Evolutionary conservation across 2,113 vertebrate genomes (phyloP), one percentile per base, ranked within the genome.

Genomic region (Dolichotis patagonum): DNA sequence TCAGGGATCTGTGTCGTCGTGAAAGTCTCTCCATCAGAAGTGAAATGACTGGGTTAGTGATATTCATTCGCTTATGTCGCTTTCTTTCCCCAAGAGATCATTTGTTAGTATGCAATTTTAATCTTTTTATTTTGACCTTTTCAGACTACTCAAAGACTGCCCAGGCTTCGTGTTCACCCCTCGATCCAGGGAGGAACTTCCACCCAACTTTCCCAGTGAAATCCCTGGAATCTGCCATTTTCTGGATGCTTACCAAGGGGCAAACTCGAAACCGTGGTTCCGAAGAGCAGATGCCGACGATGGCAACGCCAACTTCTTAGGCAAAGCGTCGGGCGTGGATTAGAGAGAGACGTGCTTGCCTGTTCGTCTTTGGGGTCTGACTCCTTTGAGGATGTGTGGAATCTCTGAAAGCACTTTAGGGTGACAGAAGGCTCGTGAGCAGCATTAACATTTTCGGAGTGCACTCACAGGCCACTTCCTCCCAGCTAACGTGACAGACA

Each of bases 151-250:
- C 98, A 99, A 99, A 97, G 99, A 99, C 97, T 98, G 98, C 9
- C 99, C 99, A 95, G 99, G 99, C 91, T 99, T 99, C 98, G 98
- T 98, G 91, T 99, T 99, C 97, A 99, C 99, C 97, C 99, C 99
- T 60, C 99, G 99, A 90, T 99, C 99, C 93, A 99, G 99, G 98
- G 99, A 99, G 96, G 99, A 99, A 75, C 99, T 99, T 98, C 99
- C 99, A 94, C 99, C 99, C 97, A 99, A 99, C 98, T 99, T 99
- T 98, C 99, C 99, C 58, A 98, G 98, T 85, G 99, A 99, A 97
- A 99, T 99, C 98, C 99, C 99, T 98, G 99, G 99, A 97, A 99
- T 99, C 98, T 99, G 99, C 98, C 99, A 99, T 98, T 99, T 99
- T 98, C 98, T 99, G 96, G 99, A 99, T 98, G 98, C 98, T 69